Evolutionary conservation across 2,113 vertebrate species (phyloP).

Genomic region (Rhea pennata): DNA sequence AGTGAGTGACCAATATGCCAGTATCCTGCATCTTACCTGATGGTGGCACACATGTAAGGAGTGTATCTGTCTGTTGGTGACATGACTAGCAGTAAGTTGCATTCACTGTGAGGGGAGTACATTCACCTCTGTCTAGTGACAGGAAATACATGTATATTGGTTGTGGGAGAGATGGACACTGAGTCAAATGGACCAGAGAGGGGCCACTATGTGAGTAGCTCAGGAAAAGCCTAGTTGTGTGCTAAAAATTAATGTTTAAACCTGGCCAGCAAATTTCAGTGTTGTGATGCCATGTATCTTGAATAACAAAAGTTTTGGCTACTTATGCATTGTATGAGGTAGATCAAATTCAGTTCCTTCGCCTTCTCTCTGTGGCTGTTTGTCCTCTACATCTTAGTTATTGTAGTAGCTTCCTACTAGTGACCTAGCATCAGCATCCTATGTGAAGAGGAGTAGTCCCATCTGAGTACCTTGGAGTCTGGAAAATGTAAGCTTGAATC

Average conservation of each 20-base stretch:
- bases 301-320: background rate
- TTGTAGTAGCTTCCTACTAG: background rate
- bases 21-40: background rate
- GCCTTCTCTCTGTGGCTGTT: background rate
- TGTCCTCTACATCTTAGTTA: background rate
- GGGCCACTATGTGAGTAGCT: background rate
- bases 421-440: background rate
- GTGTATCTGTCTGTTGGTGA: background rate
- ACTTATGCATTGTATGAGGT: background rate
- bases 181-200: background rate
- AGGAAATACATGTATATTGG: background rate
- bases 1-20: accelerated
- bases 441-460: too few relatives aligned
- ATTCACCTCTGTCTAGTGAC: background rate
- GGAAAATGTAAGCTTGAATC: background rate
- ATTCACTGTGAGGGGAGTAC: background rate
- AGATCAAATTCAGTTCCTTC: background rate
- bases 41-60: background rate
- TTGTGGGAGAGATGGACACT: background rate
- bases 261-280: background rate
- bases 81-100: background rate
- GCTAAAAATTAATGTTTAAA: background rate
- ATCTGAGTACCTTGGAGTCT: background rate
- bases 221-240: background rate
- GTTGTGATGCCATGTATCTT: background rate